Evolutionary conservation across 2,113 vertebrate genomes (phyloP).

Genomic region (Albula glossodonta): DNA sequence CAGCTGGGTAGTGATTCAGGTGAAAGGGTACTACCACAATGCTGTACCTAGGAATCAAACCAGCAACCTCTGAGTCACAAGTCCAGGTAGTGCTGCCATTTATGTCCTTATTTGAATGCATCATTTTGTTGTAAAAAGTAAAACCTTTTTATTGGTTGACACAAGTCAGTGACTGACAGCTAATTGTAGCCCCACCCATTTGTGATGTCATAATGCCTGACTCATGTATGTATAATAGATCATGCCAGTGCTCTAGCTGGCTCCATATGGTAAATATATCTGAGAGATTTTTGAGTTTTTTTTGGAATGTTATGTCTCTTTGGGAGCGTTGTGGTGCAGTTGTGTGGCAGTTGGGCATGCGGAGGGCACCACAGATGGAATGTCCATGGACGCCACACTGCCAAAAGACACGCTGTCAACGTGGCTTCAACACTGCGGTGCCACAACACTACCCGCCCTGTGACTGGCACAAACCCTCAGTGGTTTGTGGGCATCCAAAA

Average conservation of each 20-base stretch:
- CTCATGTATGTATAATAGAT: not conserved
- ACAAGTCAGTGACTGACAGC: no score
- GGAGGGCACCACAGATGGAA: not conserved
- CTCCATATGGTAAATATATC: not conserved
- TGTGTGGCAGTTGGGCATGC: not conserved
- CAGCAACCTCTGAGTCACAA: no score
- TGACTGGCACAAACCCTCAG: not conserved
- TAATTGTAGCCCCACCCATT: no score
- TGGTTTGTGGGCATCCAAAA: not conserved
- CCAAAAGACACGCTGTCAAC: not conserved
- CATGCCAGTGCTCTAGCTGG: not conserved
- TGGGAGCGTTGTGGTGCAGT: not conserved
- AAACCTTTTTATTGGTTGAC: no score
- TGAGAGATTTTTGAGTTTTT: not conserved
- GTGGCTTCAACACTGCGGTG: not conserved
- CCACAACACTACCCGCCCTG: not conserved
- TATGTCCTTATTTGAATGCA: no score
- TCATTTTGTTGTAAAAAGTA: no score
- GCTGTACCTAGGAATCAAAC: no score
- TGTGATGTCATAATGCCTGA: no score
- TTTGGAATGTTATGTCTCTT: not conserved
- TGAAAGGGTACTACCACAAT: no score
- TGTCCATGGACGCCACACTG: not conserved
- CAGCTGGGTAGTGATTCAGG: no score
- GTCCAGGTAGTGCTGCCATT: no score